Evolutionary conservation across 2,113 vertebrate species (phyloP).

Genomic region (Lethenteron camtschaticum): DNA sequence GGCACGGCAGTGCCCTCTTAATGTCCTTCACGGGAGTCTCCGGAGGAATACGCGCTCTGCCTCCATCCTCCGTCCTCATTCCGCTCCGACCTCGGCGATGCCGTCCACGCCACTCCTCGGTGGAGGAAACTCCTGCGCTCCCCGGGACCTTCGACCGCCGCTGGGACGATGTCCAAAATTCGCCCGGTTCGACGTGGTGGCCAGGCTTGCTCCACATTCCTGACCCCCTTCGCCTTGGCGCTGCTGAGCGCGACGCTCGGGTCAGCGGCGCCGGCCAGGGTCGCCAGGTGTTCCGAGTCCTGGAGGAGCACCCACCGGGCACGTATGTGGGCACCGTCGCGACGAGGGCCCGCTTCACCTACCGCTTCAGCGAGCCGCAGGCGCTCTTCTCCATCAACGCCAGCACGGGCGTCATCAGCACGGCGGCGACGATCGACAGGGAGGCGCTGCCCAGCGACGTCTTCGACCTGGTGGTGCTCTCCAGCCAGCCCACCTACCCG

Average conservation of each 20-base stretch:
- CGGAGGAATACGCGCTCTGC: too few relatives aligned
- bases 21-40: too few relatives aligned
- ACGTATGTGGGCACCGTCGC: slow-evolving; percentile 71
- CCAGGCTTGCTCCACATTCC: slow-evolving; percentile 12
- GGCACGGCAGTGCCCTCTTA: too few relatives aligned
- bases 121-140: too few relatives aligned
- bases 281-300: slow-evolving; percentile 68
- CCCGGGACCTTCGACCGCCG: too few relatives aligned
- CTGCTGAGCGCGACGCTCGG: slow-evolving; percentile 27
- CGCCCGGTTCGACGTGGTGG: too few relatives aligned
- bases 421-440: slow-evolving; percentile 61
- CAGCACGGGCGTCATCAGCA: slow-evolving; percentile 56
- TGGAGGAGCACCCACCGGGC: slow-evolving; percentile 70
- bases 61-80: too few relatives aligned
- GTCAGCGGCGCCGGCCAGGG: slow-evolving; percentile 34
- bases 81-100: too few relatives aligned
- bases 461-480: slow-evolving; percentile 82
- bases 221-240: slow-evolving; percentile 14
- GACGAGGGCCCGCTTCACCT: slow-evolving; percentile 67
- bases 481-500: slow-evolving; percentile 71
- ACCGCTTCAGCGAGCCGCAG: slow-evolving; percentile 79
- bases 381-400: slow-evolving; percentile 68
- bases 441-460: slow-evolving; percentile 51
- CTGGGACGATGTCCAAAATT: too few relatives aligned
- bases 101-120: too few relatives aligned